Conservation (phyloP, 2,888 invertebrate species). For the Panorpa germanica region DNA sequence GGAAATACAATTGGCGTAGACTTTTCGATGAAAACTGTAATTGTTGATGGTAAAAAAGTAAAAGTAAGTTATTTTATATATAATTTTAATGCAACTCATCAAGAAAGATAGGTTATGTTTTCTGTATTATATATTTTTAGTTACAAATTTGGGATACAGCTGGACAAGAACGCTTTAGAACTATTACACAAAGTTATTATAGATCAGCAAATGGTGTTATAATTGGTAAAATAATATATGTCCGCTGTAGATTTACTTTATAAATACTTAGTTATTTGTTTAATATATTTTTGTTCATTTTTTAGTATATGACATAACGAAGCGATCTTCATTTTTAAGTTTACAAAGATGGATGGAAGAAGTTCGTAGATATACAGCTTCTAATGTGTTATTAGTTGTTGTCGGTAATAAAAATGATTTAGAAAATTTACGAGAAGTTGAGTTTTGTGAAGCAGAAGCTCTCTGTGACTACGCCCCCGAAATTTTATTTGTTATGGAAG, state of each 20-base stretch:
- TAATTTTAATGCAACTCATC: slow-evolving; percentile 4
- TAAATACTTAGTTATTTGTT: slow-evolving; percentile 11
- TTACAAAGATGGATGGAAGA: slow-evolving; percentile 93
- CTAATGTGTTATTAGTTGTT: slow-evolving; percentile 73
- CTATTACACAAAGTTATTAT: slow-evolving; percentile 94
- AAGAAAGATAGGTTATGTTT: slow-evolving; percentile 5
- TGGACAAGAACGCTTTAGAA: slow-evolving; percentile 89
- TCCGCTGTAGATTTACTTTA: slow-evolving; percentile 6
- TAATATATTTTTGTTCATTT: slow-evolving; percentile 14
- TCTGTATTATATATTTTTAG: slow-evolving; percentile 16
- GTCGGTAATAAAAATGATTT: slow-evolving; percentile 89
- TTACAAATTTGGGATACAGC: slow-evolving; percentile 93
- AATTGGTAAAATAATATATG: slow-evolving; percentile 36
- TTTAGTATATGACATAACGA: slow-evolving; percentile 87
- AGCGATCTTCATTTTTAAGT: slow-evolving; percentile 76
- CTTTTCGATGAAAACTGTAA: slow-evolving; percentile 94
- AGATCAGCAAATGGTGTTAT: slow-evolving; percentile 94
- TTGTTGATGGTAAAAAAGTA: slow-evolving; percentile 83
- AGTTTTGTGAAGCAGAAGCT: slow-evolving; percentile 69
- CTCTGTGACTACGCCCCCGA: slow-evolving; percentile 75
- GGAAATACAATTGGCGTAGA: slow-evolving; percentile 96
- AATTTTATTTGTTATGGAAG: slow-evolving; percentile 71
- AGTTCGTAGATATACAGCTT: slow-evolving; percentile 82
- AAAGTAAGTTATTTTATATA: slow-evolving; percentile 42
- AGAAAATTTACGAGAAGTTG: slow-evolving; percentile 62